Conservation (phyloP, 2,113 vertebrate genomes). For the Gulo gulo region DNA sequence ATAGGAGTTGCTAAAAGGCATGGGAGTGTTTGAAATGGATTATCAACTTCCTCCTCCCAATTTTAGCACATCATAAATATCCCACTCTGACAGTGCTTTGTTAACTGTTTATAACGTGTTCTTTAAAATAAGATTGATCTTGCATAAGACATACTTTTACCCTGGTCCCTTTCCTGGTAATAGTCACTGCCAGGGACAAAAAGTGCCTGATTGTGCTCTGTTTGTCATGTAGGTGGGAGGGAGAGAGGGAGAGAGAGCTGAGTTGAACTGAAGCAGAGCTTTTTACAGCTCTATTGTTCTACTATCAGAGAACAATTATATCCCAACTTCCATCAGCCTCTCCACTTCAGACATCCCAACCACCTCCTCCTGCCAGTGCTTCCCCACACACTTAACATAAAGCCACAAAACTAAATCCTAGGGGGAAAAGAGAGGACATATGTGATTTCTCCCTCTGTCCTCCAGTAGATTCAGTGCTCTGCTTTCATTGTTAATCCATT, state of each 20-base stretch:
- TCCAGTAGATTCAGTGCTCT: neutral
- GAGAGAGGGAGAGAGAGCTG: conserved; percentile 31
- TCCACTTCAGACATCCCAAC: neutral
- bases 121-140: conserved; percentile 51
- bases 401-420: neutral
- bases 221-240: conserved; percentile 72
- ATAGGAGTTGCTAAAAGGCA: neutral
- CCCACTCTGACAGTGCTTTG: neutral
- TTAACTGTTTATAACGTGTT: conserved; percentile 52
- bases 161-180: conserved; percentile 15
- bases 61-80: neutral
- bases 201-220: conserved; percentile 70
- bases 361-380: neutral
- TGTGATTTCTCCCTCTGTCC: no score
- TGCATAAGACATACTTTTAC: conserved; percentile 52
- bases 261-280: conserved; percentile 57
- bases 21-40: neutral
- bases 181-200: conserved; percentile 63
- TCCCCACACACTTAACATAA: neutral
- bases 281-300: conserved; percentile 69
- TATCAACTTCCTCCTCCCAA: neutral
- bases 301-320: conserved; percentile 54
- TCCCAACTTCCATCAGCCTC: conserved; percentile 38
- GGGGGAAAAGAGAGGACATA: neutral
- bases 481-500: neutral